Percentiles rank a stretch among this genome's conserved stretches.
Conservation (phyloP, 2,888 invertebrate species). For the Euzetes globulus region DNA sequence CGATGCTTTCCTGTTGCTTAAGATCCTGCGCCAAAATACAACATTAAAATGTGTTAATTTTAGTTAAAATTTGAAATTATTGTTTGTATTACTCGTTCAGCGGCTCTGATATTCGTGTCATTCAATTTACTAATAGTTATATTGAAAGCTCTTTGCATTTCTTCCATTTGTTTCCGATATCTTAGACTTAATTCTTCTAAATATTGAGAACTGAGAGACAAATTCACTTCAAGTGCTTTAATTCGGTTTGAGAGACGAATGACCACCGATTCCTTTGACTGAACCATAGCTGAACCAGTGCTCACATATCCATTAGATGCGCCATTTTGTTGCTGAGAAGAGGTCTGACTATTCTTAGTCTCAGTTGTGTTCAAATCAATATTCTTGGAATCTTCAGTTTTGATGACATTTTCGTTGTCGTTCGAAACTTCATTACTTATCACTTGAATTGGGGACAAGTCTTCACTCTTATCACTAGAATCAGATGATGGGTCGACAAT, state of each 20-base stretch:
- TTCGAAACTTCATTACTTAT: neutral
- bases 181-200: slow-evolving; percentile 88
- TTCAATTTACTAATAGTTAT: slow-evolving; percentile 56
- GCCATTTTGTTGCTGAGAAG: neutral
- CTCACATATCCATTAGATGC: neutral
- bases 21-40: slow-evolving; percentile 39
- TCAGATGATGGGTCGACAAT: neutral
- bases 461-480: neutral
- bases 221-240: slow-evolving; percentile 89
- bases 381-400: neutral
- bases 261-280: slow-evolving; percentile 85
- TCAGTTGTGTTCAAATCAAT: neutral
- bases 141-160: slow-evolving; percentile 62
- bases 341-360: neutral
- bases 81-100: slow-evolving; percentile 50
- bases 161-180: slow-evolving; percentile 93
- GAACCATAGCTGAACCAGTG: slow-evolving; percentile 46
- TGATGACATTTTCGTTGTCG: neutral
- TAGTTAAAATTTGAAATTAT: too few species aligned
- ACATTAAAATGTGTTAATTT: too few species aligned
- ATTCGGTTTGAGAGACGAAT: slow-evolving; percentile 89
- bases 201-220: slow-evolving; percentile 93
- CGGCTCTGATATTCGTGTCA: slow-evolving; percentile 52
- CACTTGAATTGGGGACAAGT: neutral
- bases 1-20: slow-evolving; percentile 43